Base-by-base conservation (phyloP, 2,888 invertebrate species). In the Colostygia pectinataria region DNA sequence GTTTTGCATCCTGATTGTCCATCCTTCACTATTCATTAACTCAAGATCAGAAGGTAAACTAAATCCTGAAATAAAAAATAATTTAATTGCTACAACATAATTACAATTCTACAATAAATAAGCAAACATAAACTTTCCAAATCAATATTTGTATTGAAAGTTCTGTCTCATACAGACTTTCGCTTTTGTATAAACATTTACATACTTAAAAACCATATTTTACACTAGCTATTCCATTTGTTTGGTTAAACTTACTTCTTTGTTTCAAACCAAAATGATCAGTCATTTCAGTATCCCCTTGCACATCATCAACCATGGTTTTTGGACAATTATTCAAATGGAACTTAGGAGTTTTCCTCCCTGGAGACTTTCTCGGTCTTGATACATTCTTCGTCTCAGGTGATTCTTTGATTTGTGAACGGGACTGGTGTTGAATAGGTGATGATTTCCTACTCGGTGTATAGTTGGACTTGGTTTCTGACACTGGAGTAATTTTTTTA, bases 11-110 rank as follows among this genome's bases (percentile, higher is more conserved):
- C 68, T 80, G 41, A 75, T 73, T 14, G 71, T 63, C 48, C 74
- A 65, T 13, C 68, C 71, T 25, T 76, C 71, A 39, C 49, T 62
- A 20, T 58, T 70, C 15, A 77, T 29, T 14, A 74, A 27, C 57
- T 82, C 78, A 25, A 82, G 55, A 37, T 86, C 83, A 12, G 69
- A 46, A 25, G 88, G 85, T 33, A 86, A 57, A 57, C 86, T 87
- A 46, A 57, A 63, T 53, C 86, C 88, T 88, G 60, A 25, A 75
- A 46, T 9, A 15, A 5, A 5, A 2, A 12, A 29, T 20, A 20
- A 28, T 8, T 15, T 15, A 4, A 15, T 15, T 15, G 4, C 5
- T 20, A 4, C 20, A 20, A 4, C 5, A 20, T 20, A 2, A 15
- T 15, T 3, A 15, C 15, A 15, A 10, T 10, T 27, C 27, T 10